phyloP scores from a whole-genome alignment of 2,888 invertebrate species.

The Cabera pusaria region DNA sequence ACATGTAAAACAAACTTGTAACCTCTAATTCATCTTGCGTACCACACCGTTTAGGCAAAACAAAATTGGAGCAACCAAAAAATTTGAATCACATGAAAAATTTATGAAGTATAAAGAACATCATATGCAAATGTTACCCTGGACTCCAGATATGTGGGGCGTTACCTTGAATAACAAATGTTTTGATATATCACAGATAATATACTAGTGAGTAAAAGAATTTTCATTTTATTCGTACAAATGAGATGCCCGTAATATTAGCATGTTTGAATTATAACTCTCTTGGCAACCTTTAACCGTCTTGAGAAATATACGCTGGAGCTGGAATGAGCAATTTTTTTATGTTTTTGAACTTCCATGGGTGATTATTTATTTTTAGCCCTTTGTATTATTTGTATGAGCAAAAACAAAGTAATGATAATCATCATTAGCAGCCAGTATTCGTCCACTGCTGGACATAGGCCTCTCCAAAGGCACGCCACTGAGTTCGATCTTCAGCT shows the following conservation, averaged over 20 bases:
- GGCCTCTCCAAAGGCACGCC: too few species aligned
- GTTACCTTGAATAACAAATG: slow-evolving; percentile 29
- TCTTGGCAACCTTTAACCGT: slow-evolving; percentile 7
- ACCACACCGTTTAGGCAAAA: too few species aligned
- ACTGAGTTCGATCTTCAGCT: too few species aligned
- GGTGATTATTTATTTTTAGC: too few species aligned
- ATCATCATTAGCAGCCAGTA: too few species aligned
- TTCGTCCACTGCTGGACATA: too few species aligned
- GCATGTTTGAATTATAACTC: slow-evolving; percentile 20
- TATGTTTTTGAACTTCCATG: too few species aligned
- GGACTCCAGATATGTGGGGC: slow-evolving; percentile 29
- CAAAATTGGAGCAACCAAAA: slow-evolving; percentile 17
- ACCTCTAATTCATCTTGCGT: too few species aligned
- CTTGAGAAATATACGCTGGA: not conserved
- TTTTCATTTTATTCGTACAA: slow-evolving; percentile 14
- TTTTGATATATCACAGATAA: slow-evolving; percentile 21
- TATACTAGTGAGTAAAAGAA: slow-evolving; percentile 18
- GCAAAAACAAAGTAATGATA: too few species aligned
- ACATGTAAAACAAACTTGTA: too few species aligned
- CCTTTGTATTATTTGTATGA: too few species aligned
- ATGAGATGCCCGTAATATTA: slow-evolving; percentile 18
- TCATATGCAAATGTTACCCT: slow-evolving; percentile 28
- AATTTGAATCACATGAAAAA: slow-evolving; percentile 32
- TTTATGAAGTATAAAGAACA: slow-evolving; percentile 26
- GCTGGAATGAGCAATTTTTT: too few species aligned